A percentile compares a stretch with the other conserved stretches of the same genome.
phyloP scores from a whole-genome alignment of 2,797 vertebrate genomes.

The Psittacula derbiana region DNA sequence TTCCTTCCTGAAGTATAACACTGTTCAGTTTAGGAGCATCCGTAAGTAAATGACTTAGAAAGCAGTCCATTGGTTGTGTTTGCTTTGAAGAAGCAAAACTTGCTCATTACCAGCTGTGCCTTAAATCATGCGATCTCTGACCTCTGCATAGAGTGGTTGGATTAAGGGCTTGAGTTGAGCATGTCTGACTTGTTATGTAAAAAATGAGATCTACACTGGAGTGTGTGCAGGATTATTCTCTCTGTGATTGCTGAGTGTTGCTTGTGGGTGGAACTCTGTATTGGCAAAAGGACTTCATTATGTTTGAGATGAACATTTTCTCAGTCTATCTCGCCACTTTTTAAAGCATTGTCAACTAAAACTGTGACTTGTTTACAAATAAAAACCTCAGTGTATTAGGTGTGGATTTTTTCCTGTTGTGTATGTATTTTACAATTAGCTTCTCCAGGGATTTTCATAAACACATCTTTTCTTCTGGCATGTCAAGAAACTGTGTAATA shows the following conservation, averaged over 20 bases:
- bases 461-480: not conserved
- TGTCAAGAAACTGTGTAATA: not conserved
- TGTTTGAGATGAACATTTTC: not conserved
- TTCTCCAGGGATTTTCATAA: not conserved
- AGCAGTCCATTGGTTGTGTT: not conserved
- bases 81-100: not conserved
- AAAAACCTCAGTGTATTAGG: not conserved
- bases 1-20: not conserved
- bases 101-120: not conserved
- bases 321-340: accelerated
- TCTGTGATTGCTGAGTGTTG: not conserved
- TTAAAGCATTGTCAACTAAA: not conserved
- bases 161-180: conserved; percentile 46
- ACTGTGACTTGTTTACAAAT: not conserved
- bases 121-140: not conserved
- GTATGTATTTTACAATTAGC: not conserved
- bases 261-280: not conserved
- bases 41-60: not conserved
- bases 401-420: not conserved
- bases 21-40: not conserved
- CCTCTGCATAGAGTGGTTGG: not conserved
- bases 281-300: not conserved
- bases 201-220: not conserved
- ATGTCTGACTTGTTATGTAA: conserved; percentile 9
- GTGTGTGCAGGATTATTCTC: not conserved